These are phyloP conservation scores for Nomia melanderi DNA, from an alignment of 1,140 invertebrate genomes.

Conservation along the genomic window DNA sequence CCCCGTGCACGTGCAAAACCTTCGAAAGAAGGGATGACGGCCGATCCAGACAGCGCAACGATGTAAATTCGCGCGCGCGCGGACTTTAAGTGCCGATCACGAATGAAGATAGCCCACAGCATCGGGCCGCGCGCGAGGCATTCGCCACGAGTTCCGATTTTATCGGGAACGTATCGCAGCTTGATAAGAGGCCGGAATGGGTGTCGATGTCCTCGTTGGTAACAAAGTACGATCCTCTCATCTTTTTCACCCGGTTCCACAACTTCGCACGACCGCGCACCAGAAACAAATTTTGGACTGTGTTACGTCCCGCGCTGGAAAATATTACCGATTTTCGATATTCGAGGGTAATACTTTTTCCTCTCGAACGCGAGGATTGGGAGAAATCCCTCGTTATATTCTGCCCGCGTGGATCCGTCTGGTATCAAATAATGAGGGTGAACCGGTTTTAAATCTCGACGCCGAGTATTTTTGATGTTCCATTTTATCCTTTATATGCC, in stretches of 20 bases:
- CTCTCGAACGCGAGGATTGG: too few species aligned
- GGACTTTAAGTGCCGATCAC: constrained; percentile 58
- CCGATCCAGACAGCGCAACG: constrained; percentile 1
- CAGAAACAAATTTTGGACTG: too few species aligned
- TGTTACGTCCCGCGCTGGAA: too few species aligned
- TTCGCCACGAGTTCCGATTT: constrained; percentile 51
- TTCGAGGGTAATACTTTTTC: too few species aligned
- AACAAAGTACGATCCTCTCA: constrained; percentile 15
- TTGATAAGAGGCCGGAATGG: constrained; percentile 40
- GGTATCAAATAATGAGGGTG: too few species aligned
- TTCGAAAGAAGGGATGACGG: not conserved
- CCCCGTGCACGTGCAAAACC: not conserved
- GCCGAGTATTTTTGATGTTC: too few species aligned
- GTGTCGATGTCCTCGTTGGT: constrained; percentile 34
- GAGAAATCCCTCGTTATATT: too few species aligned
- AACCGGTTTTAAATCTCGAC: too few species aligned
- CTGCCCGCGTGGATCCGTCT: too few species aligned
- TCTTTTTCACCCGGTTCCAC: not conserved
- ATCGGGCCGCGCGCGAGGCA: constrained; percentile 10
- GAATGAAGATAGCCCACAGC: constrained; percentile 55
- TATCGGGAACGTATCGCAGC: constrained; percentile 51
- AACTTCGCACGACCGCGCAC: not conserved
- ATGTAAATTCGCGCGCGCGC: constrained; percentile 60
- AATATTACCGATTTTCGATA: too few species aligned
- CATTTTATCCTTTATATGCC: too few species aligned